Conservation (phyloP, 2,113 vertebrate species). For the Origma solitaria region DNA sequence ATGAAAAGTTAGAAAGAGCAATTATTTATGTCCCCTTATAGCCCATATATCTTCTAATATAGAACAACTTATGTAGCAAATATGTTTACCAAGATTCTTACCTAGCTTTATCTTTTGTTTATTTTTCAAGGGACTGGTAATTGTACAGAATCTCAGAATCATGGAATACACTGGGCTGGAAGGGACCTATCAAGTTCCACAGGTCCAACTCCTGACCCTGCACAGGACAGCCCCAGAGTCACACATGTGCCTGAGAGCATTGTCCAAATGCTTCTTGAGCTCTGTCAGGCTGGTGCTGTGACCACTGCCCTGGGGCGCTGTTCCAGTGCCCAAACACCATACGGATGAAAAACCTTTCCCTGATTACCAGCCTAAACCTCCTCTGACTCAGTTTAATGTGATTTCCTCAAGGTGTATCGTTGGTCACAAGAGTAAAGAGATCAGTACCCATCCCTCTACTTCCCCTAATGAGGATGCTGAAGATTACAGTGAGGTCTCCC, state of each 20-base stretch:
- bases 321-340: rapidly evolving
- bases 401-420: neutral
- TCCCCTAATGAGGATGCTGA: neutral
- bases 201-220: no score
- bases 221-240: no score
- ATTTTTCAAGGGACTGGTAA: neutral
- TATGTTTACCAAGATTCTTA: neutral
- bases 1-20: neutral
- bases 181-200: neutral
- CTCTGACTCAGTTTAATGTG: no score
- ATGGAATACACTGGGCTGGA: neutral
- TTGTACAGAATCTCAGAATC: neutral
- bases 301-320: neutral
- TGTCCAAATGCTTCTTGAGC: neutral
- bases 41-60: neutral
- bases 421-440: neutral
- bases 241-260: neutral
- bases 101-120: neutral
- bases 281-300: neutral
- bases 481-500: neutral
- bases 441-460: neutral
- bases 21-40: neutral
- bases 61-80: neutral
- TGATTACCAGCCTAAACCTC: neutral
- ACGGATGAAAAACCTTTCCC: neutral